Conservation (phyloP, 2,797 vertebrate genomes). For the Mycteria americana region DNA sequence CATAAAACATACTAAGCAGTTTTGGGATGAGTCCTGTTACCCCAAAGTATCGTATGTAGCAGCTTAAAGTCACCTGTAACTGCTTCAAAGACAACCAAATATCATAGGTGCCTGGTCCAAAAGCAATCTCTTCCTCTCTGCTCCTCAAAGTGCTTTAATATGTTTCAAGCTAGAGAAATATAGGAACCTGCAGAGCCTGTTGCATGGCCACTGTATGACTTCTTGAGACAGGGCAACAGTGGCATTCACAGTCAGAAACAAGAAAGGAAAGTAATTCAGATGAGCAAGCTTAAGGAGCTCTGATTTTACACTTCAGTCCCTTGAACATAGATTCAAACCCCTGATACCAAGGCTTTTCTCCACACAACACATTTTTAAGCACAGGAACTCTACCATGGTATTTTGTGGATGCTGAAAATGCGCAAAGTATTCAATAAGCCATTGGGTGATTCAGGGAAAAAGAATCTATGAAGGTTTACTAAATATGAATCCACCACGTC, state of each 20-base stretch:
- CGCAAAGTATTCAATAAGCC: not conserved
- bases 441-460: not conserved
- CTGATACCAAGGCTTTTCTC: not conserved
- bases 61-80: not conserved
- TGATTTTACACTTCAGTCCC: not conserved
- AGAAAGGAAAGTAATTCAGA: not conserved
- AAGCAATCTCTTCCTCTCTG: not conserved
- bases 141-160: not conserved
- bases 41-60: not conserved
- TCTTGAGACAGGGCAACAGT: not conserved
- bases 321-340: not conserved
- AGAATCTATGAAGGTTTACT: not conserved
- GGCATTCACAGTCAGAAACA: not conserved
- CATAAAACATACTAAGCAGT: not conserved
- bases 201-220: not conserved
- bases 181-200: not conserved
- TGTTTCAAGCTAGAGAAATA: not conserved
- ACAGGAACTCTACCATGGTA: fast-evolving
- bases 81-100: not conserved
- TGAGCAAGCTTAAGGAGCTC: not conserved
- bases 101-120: not conserved
- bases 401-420: not conserved
- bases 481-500: not conserved
- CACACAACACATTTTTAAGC: not conserved
- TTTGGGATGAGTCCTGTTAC: not conserved